Conservation (phyloP, 2,888 invertebrate species). For the Boloria selene region DNA sequence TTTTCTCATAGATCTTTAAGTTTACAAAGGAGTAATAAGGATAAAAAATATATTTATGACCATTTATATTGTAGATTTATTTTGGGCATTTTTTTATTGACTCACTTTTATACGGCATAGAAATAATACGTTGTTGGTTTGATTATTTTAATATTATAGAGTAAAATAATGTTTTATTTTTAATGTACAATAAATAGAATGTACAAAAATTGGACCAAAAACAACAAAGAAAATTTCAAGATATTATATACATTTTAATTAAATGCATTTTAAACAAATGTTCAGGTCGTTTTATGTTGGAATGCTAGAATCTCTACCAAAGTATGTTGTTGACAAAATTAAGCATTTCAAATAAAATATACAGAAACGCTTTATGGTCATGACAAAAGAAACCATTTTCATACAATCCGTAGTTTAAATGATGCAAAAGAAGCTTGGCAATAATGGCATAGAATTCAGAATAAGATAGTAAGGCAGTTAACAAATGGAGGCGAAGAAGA, state of each 20-base stretch:
- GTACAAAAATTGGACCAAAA: background rate
- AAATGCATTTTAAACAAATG: constrained; percentile 6
- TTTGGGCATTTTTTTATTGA: constrained; percentile 12
- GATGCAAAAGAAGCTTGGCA: constrained; percentile 37
- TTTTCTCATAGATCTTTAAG: constrained; percentile 47
- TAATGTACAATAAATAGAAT: no score
- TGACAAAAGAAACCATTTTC: constrained; percentile 15
- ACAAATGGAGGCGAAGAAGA: constrained; percentile 60
- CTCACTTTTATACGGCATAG: background rate
- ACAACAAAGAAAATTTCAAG: background rate
- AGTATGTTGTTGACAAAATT: constrained; percentile 32
- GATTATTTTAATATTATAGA: no score
- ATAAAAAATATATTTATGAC: constrained; percentile 31
- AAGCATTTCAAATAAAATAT: background rate
- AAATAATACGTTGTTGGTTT: background rate
- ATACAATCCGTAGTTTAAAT: constrained; percentile 15
- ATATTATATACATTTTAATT: constrained; percentile 12
- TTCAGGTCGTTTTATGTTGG: constrained; percentile 31
- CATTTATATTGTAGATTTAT: constrained; percentile 3
- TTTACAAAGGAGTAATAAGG: constrained; percentile 40
- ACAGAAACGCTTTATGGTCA: constrained; percentile 8
- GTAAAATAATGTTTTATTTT: no score
- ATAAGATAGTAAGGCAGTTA: constrained; percentile 54
- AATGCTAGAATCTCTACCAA: constrained; percentile 31
- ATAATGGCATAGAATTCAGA: constrained; percentile 22